phyloP scores from a whole-genome alignment of 2,888 invertebrate species.

The Spodoptera exigua region DNA sequence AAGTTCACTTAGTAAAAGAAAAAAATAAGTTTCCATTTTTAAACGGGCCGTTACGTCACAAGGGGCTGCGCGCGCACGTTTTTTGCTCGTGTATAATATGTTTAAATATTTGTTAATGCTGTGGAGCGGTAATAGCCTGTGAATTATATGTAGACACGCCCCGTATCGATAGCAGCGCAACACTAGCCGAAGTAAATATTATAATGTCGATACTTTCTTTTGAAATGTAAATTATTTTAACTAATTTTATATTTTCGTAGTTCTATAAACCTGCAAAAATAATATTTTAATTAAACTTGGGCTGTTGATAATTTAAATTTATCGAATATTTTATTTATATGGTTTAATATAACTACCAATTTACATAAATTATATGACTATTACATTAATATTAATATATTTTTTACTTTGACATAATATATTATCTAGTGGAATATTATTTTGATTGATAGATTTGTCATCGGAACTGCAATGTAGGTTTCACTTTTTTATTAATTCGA shows the following conservation, averaged over 20 bases:
- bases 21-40: constrained; percentile 40
- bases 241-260: not conserved
- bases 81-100: constrained; percentile 68
- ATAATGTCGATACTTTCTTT: constrained; percentile 7
- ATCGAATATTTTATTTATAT: not conserved
- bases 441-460: too few relatives aligned
- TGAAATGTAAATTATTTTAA: too few relatives aligned
- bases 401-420: too few relatives aligned
- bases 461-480: too few relatives aligned
- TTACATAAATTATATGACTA: too few relatives aligned
- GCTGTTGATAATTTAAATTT: too few relatives aligned
- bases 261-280: too few relatives aligned
- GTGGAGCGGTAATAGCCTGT: constrained; percentile 66
- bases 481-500: not conserved
- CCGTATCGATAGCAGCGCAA: constrained; percentile 63
- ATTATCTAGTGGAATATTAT: too few relatives aligned
- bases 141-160: constrained; percentile 71
- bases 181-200: constrained; percentile 35
- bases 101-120: constrained; percentile 85
- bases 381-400: too few relatives aligned
- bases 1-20: constrained; percentile 19
- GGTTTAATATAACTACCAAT: not conserved
- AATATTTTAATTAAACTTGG: too few relatives aligned
- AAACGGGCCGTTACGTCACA: constrained; percentile 48
- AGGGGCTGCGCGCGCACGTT: constrained; percentile 63